phyloP scores from a whole-genome alignment of 2,888 invertebrate genomes.

The Encarsia formosa region DNA sequence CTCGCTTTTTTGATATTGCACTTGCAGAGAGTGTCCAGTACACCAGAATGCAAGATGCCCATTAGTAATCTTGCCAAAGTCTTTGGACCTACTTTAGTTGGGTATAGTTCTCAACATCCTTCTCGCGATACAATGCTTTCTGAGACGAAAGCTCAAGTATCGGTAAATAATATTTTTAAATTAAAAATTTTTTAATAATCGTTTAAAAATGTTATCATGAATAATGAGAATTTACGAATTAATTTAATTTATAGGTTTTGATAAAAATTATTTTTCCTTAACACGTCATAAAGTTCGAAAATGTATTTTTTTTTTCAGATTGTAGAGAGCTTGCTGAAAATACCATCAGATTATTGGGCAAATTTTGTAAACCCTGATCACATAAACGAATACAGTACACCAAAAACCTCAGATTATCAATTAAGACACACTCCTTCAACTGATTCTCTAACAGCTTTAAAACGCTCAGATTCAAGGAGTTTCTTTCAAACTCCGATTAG shows the following conservation, averaged over 20 bases:
- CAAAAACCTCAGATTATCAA: conserved; percentile 42
- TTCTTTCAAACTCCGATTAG: conserved; percentile 46
- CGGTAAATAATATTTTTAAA: conserved; percentile 52
- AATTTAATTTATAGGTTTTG: too few relatives aligned
- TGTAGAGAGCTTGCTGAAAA: conserved; percentile 65
- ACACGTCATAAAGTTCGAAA: too few relatives aligned
- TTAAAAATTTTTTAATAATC: background rate
- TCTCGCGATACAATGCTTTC: conserved; percentile 68
- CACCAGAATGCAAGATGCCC: conserved; percentile 87
- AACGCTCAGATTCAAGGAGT: conserved; percentile 44
- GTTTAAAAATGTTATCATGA: too few relatives aligned
- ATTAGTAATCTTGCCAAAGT: conserved; percentile 82
- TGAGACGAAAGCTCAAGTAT: conserved; percentile 73
- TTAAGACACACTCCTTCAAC: conserved; percentile 48
- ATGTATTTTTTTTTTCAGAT: conserved; percentile 54
- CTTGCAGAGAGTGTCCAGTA: conserved; percentile 80
- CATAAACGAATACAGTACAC: conserved; percentile 38
- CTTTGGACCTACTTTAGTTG: conserved; percentile 92
- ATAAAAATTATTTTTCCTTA: too few relatives aligned
- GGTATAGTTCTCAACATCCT: conserved; percentile 74
- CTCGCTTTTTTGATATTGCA: conserved; percentile 89
- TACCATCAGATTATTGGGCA: conserved; percentile 74
- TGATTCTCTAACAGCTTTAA: conserved; percentile 43
- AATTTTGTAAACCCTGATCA: conserved; percentile 60
- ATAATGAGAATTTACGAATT: too few relatives aligned